Percentiles rank a stretch among this genome's conserved stretches.
Evolutionary conservation across 2,113 vertebrate genomes (phyloP).

Genomic region (Macroglossus sobrinus): DNA sequence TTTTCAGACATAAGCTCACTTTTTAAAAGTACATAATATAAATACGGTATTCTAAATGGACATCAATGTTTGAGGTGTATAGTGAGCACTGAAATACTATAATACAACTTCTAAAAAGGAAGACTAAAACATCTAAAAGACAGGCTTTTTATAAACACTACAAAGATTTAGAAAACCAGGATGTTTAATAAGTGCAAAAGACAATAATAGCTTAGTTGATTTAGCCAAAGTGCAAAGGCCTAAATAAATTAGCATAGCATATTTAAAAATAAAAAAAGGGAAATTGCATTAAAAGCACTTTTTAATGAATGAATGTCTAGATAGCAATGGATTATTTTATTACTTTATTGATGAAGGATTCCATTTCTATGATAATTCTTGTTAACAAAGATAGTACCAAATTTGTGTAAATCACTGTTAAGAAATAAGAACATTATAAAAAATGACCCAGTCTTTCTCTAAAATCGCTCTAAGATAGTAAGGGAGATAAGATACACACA

Average conservation of each 20-base stretch:
- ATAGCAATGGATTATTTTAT: background rate
- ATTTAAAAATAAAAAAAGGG: slow-evolving; percentile 29
- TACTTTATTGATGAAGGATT: slow-evolving; percentile 20
- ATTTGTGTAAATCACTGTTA: background rate
- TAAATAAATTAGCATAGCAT: background rate
- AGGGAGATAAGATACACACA: background rate
- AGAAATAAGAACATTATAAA: background rate
- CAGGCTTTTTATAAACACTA: background rate
- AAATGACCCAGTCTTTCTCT: background rate
- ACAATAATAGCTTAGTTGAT: background rate
- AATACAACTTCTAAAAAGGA: background rate
- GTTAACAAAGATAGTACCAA: slow-evolving; percentile 28
- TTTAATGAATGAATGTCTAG: slow-evolving; percentile 1
- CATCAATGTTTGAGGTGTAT: background rate
- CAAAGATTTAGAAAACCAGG: slow-evolving; percentile 6
- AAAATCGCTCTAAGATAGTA: background rate
- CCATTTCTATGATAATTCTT: background rate
- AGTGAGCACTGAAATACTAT: background rate
- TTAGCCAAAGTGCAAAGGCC: background rate
- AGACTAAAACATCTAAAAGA: background rate
- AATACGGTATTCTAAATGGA: slow-evolving; percentile 7
- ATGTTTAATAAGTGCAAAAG: slow-evolving; percentile 23
- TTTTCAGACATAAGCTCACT: slow-evolving; percentile 65
- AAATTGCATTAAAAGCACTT: background rate
- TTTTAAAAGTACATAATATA: slow-evolving; percentile 30